Evolutionary conservation across 2,797 vertebrate species (phyloP).

Genomic region (Sternarchorhynchus goeldii): DNA sequence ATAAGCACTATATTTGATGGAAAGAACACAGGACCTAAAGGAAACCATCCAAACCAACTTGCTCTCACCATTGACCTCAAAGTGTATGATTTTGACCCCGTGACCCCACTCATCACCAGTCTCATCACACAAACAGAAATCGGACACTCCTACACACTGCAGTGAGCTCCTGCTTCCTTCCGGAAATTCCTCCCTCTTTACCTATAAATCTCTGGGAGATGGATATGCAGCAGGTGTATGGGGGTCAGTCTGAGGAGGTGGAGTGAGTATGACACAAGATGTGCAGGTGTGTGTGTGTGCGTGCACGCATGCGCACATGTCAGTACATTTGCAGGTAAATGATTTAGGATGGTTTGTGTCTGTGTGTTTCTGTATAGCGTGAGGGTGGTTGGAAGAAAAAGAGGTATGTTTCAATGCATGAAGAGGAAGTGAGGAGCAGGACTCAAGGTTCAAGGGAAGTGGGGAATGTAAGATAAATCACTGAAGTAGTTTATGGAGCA

Average conservation of each 20-base stretch:
- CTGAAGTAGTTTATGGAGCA: too few species aligned
- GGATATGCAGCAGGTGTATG: slow-evolving; percentile 49
- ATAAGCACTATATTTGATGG: background rate
- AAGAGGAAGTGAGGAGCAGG: too few species aligned
- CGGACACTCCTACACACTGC: slow-evolving; percentile 31
- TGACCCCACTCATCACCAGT: slow-evolving; percentile 38
- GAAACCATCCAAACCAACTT: slow-evolving; percentile 8
- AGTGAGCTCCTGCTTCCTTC: slow-evolving; percentile 32
- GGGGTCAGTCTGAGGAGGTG: background rate
- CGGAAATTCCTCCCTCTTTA: slow-evolving; percentile 25
- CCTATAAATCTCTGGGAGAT: slow-evolving; percentile 46
- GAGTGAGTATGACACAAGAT: background rate
- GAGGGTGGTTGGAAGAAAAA: too few species aligned
- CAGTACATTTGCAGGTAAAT: too few species aligned
- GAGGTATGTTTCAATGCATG: too few species aligned
- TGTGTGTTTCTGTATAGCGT: too few species aligned
- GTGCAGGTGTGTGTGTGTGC: too few species aligned
- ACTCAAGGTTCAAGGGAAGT: too few species aligned
- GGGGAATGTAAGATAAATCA: too few species aligned
- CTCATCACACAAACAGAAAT: slow-evolving; percentile 47
- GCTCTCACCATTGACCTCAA: background rate
- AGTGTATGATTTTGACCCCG: slow-evolving; percentile 32
- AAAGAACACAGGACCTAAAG: slow-evolving; percentile 10
- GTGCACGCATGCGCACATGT: background rate
- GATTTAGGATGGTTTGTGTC: too few species aligned